Percentiles rank a stretch among this genome's conserved stretches.
phyloP scores from a whole-genome alignment of 2,797 vertebrate genomes.

The Gymnopithys bicolor region DNA sequence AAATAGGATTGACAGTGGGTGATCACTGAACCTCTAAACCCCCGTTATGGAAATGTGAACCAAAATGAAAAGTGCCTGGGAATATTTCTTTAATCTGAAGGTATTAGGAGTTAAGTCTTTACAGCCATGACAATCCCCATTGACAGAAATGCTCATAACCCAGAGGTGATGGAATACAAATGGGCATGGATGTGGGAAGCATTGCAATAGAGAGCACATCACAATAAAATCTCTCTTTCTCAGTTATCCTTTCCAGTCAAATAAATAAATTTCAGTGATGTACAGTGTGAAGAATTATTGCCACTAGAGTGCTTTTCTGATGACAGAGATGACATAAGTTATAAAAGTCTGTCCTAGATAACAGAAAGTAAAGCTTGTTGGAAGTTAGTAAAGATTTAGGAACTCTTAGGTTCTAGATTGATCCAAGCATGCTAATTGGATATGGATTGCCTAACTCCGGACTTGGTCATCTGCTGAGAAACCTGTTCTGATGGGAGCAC shows the following conservation, averaged over 20 bases:
- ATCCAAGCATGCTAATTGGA: neutral
- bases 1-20: constrained; percentile 1
- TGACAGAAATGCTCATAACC: constrained; percentile 40
- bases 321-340: constrained; percentile 4
- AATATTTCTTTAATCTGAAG: constrained; percentile 51
- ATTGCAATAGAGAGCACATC: constrained; percentile 7
- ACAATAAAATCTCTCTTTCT: constrained; percentile 38
- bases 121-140: constrained; percentile 15
- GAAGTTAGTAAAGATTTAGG: constrained; percentile 17
- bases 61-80: neutral
- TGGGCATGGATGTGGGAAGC: constrained; percentile 22
- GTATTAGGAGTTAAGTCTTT: constrained; percentile 55
- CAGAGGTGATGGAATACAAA: constrained; percentile 41
- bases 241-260: constrained; percentile 35
- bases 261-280: constrained; percentile 49
- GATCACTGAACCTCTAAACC: neutral
- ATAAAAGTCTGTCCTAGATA: constrained; percentile 29
- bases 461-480: neutral
- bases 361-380: constrained; percentile 30
- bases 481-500: neutral
- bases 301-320: constrained; percentile 33
- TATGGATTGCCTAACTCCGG: neutral
- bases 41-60: neutral
- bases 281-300: constrained; percentile 48
- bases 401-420: neutral